Base-by-base conservation (phyloP, 2,797 vertebrate species). In the Novumbra hubbsi region DNA sequence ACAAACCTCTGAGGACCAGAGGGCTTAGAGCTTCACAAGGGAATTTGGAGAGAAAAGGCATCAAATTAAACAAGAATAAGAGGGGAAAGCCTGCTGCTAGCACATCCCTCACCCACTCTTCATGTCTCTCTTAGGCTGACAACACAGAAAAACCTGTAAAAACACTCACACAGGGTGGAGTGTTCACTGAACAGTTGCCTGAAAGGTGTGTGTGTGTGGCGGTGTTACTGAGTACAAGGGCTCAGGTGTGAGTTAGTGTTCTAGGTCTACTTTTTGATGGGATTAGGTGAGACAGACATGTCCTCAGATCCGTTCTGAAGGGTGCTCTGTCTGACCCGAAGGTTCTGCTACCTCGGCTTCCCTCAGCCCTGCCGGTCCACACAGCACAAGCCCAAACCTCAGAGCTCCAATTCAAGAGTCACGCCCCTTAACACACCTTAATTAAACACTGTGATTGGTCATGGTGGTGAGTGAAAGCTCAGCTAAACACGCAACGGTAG, bases 281-380 rank as follows among this genome's bases (percentile, higher is more conserved):
- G 28, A 74, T 74, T 68, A 68, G 50, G 66, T 27, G 55, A 80
- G 78, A 80, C 48, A 50, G 75, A 77, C 72, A 77, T 75, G 17
- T 70, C 63, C 30, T 27, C 72, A 69, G 74, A 76, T 73, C 50
- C 30, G 48, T 73, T 68, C 48, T 71, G 78, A 79, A 55, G 67
- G 38, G 14, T n/a, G 16, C 63, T 71, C 28, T 24, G 28, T 62
- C 68, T 15, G 60, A n/a, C 30, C 27, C 41, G 38, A 19, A 75
- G 68, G n/a, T 71, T 66, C n/a, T 16, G 27, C 68, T 50, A 45
- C 41, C 21, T 12, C 55, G 9, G 24, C 11, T 60, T 21, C 55
- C n/a, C 21, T 24, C 24, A 12, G 6, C 12, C 21, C 11, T 27
- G 55, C 55, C 2, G 55, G 8, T 24, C 4, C 11, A 27, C 12